Base-by-base conservation (phyloP, 2,797 vertebrate species). In the Acomys russatus region DNA sequence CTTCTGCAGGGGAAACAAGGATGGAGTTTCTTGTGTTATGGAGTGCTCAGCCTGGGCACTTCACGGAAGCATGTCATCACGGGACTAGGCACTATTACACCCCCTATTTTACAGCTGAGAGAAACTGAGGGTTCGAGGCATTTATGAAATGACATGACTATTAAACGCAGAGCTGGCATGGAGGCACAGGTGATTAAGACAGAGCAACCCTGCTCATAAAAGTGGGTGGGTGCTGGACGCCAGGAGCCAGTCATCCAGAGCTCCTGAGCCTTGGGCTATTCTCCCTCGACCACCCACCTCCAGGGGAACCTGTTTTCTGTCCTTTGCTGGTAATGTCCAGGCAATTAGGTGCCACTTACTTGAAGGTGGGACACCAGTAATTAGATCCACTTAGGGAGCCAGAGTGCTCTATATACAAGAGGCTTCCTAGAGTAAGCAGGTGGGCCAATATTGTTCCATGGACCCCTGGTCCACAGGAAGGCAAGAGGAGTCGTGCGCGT, bases 1-100 rank as follows among this genome's bases (percentile, higher is more conserved):
- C 51, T 33, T 2, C 98, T 98, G 96, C 1, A 23, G 89, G 70
- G 86, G 18, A 76, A 79, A 92, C 3, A 1, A 70, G 68, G 63
- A 6, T 30, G 6, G 5, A 7, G 73, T 51, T 84, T 18, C n/a
- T 63, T n/a, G 82, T 5, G 0, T 79, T 73, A 89, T n/a, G 17
- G 49, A 33, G 56, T 15, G 6, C 35, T n/a, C 1, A 14, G 22
- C 63, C 18, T 11, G 86, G 77, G 68, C n/a, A 14, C 56, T 63
- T 94, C 51, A 12, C 18, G 77, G 73, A 82, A 33, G 49, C 0
- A 8, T 1, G 15, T 61, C 30, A 54, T 74, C 0, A 2, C n/a
- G 10, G 84, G 76, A 33, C 66, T 33, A 23, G 87, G 15, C 64
- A 64, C 76, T 78, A 14, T 61, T 33, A n/a, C 6, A 9, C 25